These are phyloP conservation scores for Heptranchias perlo DNA, from an alignment of 2,113 vertebrate species.

Conservation along the genomic window DNA sequence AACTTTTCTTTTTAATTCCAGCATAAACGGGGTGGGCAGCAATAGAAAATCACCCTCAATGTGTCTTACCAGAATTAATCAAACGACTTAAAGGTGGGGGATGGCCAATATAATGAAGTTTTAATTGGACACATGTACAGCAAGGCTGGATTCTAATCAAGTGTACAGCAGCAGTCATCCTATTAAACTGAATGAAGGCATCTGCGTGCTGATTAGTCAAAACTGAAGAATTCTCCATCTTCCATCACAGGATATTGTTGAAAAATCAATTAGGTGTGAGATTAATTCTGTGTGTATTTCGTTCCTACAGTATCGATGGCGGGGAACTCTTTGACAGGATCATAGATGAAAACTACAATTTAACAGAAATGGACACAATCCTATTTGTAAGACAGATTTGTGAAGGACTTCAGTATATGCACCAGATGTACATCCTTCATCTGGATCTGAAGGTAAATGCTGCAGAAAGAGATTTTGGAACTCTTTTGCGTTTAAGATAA, in stretches of 20 bases:
- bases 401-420: slow-evolving; percentile 91
- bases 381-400: slow-evolving; percentile 87
- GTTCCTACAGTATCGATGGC: slow-evolving; percentile 75
- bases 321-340: slow-evolving; percentile 95
- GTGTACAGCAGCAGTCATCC: background rate
- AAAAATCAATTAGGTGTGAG: background rate
- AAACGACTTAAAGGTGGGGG: background rate
- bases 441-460: slow-evolving; percentile 85
- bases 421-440: slow-evolving; percentile 95
- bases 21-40: background rate
- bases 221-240: background rate
- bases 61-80: background rate
- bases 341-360: slow-evolving; percentile 83
- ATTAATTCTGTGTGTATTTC: slow-evolving; percentile 4
- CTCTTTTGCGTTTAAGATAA: background rate
- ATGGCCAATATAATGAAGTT: background rate
- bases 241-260: background rate
- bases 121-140: background rate
- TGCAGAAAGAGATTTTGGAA: background rate
- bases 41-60: background rate
- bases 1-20: no score
- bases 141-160: background rate
- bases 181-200: background rate
- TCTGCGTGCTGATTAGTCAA: background rate
- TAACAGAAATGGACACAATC: slow-evolving; percentile 86